phyloP scores from a whole-genome alignment of 2,888 invertebrate species.

The Chalcosyrphus nemorum region DNA sequence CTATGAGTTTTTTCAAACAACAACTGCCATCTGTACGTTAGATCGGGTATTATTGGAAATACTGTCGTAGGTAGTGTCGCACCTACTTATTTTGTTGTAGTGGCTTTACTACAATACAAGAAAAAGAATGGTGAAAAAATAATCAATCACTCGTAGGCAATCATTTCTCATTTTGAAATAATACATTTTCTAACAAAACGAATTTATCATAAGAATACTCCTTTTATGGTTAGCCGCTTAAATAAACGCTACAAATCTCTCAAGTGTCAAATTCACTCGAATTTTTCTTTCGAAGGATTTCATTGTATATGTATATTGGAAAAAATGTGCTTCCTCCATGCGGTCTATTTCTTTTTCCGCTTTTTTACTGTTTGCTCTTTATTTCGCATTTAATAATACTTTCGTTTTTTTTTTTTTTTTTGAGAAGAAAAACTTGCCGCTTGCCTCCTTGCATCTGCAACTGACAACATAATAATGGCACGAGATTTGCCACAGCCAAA shows the following conservation, averaged over 20 bases:
- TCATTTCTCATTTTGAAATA: neutral
- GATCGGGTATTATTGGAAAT: too few relatives aligned
- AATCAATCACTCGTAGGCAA: neutral
- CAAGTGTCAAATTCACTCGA: constrained; percentile 64
- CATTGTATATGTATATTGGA: neutral
- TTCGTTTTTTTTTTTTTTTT: too few relatives aligned
- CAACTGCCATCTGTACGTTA: too few relatives aligned
- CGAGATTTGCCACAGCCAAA: constrained; percentile 64
- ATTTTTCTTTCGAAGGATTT: neutral
- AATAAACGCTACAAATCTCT: constrained; percentile 45
- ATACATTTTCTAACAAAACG: neutral
- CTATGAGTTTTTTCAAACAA: too few relatives aligned
- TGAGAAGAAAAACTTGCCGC: too few relatives aligned
- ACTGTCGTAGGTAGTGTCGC: too few relatives aligned
- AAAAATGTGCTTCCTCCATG: constrained; percentile 19
- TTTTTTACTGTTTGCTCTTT: constrained; percentile 6
- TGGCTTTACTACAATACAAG: too few relatives aligned
- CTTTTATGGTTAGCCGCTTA: neutral
- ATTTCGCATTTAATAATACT: constrained; percentile 39
- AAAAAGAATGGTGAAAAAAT: neutral
- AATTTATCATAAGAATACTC: neutral
- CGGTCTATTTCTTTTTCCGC: constrained; percentile 11
- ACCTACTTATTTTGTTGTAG: too few relatives aligned
- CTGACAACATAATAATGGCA: constrained; percentile 63
- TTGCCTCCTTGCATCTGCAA: constrained; percentile 68